Base-by-base conservation (phyloP, 2,113 vertebrate genomes). In the Pteruthius melanotis region DNA sequence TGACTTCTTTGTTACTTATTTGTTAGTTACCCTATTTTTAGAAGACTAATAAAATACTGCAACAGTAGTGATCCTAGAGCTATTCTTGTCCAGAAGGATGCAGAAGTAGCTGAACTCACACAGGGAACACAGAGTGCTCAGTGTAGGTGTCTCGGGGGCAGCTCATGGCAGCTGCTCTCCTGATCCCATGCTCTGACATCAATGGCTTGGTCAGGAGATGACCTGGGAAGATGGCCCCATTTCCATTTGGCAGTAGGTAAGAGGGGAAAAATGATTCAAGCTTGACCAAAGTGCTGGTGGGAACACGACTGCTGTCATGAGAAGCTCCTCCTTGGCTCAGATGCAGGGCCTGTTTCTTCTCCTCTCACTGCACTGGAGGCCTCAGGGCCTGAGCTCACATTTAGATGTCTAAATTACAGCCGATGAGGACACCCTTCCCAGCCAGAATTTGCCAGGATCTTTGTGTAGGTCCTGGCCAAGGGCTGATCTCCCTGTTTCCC, bases 391-490 rank as follows among this genome's bases (percentile, higher is more conserved):
- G 23, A 74, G 65, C 47, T 89, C 83, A 50, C 44, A 71, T 87
- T 94, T 92, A 74, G 54, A 83, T 89, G 83, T 83, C 89, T 93
- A 66, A 94, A 89, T 94, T 94, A 56, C 44, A 90, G 60, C 80
- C 7, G 30, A 50, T 77, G 75, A 94, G 70, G 93, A 86, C 77
- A 85, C 52, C 39, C 91, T 94, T 91, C 81, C 71, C 2, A 1
- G 75, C n/a, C 79, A 86, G 85, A 91, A 94, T 90, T 88, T 93
- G 71, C 75, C 82, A 95, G 90, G 84, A 63, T 93, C 94, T 96
- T 83, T 96, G 92, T 77, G 82, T 95, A 95, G 84, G 77, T 91
- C 89, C 70, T 39, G 2, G 68, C 85, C 75, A 90, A 86, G 60
- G 83, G 53, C 85, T 85, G 40, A 60, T 93, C 82, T 88, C 85